Evolutionary conservation across 2,113 vertebrate genomes (phyloP), one percentile per base, ranked within the genome.

Genomic region (Melanotaenia duboulayi): DNA sequence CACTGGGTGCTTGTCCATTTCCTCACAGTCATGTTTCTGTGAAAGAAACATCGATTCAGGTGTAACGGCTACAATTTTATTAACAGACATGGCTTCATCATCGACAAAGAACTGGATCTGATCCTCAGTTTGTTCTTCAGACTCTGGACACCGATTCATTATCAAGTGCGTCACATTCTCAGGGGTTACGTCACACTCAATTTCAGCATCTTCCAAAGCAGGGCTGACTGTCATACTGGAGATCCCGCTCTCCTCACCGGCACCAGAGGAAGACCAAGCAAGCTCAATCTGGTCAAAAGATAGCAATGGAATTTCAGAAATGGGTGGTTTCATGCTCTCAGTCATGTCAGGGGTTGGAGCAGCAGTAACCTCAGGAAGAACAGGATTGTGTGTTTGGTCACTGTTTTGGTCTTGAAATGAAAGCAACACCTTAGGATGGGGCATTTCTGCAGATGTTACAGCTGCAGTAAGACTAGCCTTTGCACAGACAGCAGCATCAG

Each of bases 151-250:
- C 35, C 0, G 22, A 28, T 58, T 54, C 6, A 23, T 35, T 63
- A n/a, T n/a, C 0, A 50, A 19, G 11, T 50, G 1, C 0, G 8
- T 22, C 22, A 25, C 17, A 16, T 62, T 24, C 23, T 49, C 60
- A 57, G n/a, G 3, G 2, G 17, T 55, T 17, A 37, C 0, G 0
- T 28, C 69, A 44, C 35, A 82, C 13, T 74, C 32, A 28, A 28
- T 11, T 4, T 16, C 25, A 9, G 39, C 19, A 14, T 71, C 59
- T 14, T 57, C 59, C 22, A 76, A 20, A 8, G 86, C 86, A 16
- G 89, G 89, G 61, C 77, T 89, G 12, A 82, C 72, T 0, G 87
- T 28, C 89, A 90, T 81, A 74, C 88, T 90, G 3, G 89, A 90
- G 48, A 89, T 89, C 11, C 89, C 89, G 10, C 87, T 90, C 57